Conservation (phyloP, 2,888 invertebrate species). For the Boloria selene region DNA sequence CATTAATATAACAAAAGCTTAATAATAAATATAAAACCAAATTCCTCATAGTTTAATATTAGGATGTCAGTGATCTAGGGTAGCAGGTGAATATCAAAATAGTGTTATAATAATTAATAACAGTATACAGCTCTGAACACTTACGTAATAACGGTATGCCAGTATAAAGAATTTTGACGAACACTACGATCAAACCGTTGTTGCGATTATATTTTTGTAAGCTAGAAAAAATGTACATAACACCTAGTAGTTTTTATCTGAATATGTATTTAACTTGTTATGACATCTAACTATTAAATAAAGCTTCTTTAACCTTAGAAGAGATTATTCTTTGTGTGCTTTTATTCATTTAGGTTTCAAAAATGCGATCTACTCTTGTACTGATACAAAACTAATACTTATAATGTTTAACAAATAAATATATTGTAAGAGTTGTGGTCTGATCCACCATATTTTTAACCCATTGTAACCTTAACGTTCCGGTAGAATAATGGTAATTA, state of each 20-base stretch:
- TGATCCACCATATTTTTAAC: neutral
- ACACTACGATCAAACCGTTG: neutral
- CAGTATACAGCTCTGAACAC: slow-evolving; percentile 1
- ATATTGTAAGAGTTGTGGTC: too few relatives aligned
- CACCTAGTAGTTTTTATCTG: too few relatives aligned
- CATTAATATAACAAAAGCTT: neutral
- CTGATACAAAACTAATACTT: too few relatives aligned
- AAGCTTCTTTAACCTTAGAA: too few relatives aligned
- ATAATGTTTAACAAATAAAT: too few relatives aligned
- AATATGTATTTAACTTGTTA: too few relatives aligned
- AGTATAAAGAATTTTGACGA: slow-evolving; percentile 13
- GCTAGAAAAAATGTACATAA: too few relatives aligned
- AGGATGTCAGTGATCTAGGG: slow-evolving; percentile 5
- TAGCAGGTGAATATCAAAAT: slow-evolving; percentile 13
- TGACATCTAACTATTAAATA: too few relatives aligned
- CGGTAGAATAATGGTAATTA: slow-evolving; percentile 25
- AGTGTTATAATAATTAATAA: slow-evolving; percentile 11
- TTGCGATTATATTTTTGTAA: neutral
- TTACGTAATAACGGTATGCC: slow-evolving; percentile 7
- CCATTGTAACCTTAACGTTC: slow-evolving; percentile 8
- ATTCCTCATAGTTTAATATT: neutral
- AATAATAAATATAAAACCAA: neutral
- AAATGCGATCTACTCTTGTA: too few relatives aligned
- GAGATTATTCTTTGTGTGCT: too few relatives aligned
- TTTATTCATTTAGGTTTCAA: too few relatives aligned